phyloP scores from a whole-genome alignment of 2,113 vertebrate genomes.

The Myrmophylax atrothorax region DNA sequence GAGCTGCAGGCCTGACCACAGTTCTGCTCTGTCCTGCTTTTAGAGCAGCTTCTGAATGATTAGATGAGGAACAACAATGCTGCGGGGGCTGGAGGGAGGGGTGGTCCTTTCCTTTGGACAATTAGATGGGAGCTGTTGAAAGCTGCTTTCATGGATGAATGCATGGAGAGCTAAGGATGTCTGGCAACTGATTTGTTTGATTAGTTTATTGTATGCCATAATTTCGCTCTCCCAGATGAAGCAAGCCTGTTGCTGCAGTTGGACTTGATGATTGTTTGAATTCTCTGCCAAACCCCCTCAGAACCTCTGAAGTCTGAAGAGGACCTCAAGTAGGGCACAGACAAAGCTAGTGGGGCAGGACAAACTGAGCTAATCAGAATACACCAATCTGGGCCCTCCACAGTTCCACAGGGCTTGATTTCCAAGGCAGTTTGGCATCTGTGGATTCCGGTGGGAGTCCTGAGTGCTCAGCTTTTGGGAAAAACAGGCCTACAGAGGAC shows the following conservation, averaged over 20 bases:
- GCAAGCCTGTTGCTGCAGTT: not conserved
- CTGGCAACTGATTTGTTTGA: conserved; percentile 21
- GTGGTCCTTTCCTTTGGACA: not conserved
- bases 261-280: not conserved
- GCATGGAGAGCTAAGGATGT: not conserved
- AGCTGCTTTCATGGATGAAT: conserved; percentile 33
- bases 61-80: not conserved
- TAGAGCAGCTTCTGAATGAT: not conserved
- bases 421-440: not conserved
- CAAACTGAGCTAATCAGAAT: not conserved
- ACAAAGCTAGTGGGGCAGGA: not conserved
- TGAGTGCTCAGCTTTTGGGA: not conserved
- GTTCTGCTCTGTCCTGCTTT: not conserved
- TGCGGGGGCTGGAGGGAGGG: not conserved
- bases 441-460: not conserved
- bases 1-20: not conserved
- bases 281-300: not conserved
- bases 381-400: not conserved
- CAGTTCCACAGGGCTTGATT: not conserved
- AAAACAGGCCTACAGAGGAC: not conserved
- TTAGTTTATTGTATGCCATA: not conserved
- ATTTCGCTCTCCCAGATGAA: not conserved
- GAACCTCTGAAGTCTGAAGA: not conserved
- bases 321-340: not conserved
- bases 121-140: conserved; percentile 4